These are phyloP conservation scores for Elaphurus davidianus DNA, from an alignment of 2,113 vertebrate genomes.

Conservation along the genomic window DNA sequence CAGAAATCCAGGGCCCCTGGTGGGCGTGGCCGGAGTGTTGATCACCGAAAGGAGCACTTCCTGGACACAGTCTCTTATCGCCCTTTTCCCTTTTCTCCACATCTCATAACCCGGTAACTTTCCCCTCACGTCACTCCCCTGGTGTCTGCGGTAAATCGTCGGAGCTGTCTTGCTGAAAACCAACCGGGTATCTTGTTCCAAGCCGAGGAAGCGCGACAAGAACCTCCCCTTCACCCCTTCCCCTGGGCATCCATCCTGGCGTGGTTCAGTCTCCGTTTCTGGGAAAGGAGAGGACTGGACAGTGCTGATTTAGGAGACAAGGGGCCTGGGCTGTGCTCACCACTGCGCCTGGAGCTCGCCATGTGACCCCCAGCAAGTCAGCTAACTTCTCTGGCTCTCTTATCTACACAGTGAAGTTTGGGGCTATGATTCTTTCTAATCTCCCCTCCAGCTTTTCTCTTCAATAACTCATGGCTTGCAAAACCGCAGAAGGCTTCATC, in stretches of 20 bases:
- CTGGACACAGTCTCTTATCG: background rate
- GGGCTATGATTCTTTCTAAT: background rate
- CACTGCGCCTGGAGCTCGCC: background rate
- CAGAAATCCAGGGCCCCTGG: background rate
- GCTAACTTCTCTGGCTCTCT: background rate
- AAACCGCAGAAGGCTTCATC: slow-evolving; percentile 57
- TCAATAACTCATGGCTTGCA: background rate
- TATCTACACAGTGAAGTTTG: background rate
- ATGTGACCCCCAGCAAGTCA: background rate
- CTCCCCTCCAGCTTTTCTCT: background rate
- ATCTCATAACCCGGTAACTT: background rate
- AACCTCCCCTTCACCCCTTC: background rate
- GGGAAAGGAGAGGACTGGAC: fast-evolving
- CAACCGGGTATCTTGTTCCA: fast-evolving
- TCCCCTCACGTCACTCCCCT: background rate
- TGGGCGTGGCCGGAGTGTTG: fast-evolving
- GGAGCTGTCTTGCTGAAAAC: background rate
- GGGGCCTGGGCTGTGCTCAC: background rate
- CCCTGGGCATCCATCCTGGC: no score
- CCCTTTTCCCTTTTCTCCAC: background rate
- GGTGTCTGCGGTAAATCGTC: background rate
- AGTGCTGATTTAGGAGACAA: no score
- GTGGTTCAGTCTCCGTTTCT: background rate
- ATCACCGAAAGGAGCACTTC: background rate
- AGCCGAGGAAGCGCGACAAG: background rate